Evolutionary conservation across 2,113 vertebrate genomes (phyloP).

Genomic region (Nesogale talazaci): DNA sequence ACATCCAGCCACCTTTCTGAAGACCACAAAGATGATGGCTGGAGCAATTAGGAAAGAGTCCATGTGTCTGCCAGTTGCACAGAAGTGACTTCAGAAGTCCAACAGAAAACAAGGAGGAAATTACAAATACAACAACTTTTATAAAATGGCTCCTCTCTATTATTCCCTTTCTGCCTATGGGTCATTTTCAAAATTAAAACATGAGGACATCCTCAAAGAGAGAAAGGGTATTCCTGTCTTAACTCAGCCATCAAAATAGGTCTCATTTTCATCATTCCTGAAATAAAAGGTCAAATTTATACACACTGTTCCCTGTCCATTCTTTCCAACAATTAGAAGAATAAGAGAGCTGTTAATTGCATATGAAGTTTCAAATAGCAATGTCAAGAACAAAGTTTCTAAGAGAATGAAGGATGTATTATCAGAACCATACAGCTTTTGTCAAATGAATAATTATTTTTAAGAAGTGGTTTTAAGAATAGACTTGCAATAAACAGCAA

Average conservation of each 20-base stretch:
- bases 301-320: neutral
- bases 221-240: neutral
- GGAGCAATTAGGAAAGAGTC: neutral
- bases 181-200: slow-evolving; percentile 43
- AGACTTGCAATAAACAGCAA: neutral
- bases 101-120: neutral
- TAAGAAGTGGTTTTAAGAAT: slow-evolving; percentile 30
- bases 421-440: neutral
- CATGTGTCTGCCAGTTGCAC: neutral
- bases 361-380: neutral
- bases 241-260: neutral
- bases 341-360: neutral
- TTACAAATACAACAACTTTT: neutral
- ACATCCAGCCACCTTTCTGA: neutral
- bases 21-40: neutral
- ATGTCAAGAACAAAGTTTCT: neutral
- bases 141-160: neutral
- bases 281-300: neutral
- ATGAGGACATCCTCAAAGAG: neutral
- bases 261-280: neutral
- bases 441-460: slow-evolving; percentile 7
- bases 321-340: neutral
- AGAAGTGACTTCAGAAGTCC: neutral
- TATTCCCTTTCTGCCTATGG: neutral
- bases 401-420: neutral